Conservation (phyloP, 2,113 vertebrate genomes). For the Camelus dromedarius region DNA sequence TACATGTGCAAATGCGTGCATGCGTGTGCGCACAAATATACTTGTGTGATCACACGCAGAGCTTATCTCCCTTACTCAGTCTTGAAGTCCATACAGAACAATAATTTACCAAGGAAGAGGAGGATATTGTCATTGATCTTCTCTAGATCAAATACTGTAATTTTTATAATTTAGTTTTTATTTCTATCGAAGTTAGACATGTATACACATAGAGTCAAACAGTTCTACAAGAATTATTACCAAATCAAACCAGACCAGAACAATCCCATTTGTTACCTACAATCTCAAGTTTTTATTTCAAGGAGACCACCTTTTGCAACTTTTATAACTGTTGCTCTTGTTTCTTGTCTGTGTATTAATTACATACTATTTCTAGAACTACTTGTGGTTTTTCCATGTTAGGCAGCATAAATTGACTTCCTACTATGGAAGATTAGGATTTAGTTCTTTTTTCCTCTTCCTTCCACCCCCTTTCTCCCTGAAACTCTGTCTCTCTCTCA, state of each 20-base stretch:
- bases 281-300: background rate
- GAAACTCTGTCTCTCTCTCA: background rate
- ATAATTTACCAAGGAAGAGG: background rate
- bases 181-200: conserved; percentile 3
- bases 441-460: background rate
- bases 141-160: background rate
- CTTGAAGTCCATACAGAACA: background rate
- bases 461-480: background rate
- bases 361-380: background rate
- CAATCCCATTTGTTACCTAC: background rate
- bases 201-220: background rate
- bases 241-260: background rate
- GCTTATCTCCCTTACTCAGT: background rate
- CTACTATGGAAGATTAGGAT: background rate
- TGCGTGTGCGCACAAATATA: background rate
- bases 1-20: background rate
- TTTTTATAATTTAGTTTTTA: background rate
- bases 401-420: background rate
- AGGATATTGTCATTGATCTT: background rate
- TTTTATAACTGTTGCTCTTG: background rate
- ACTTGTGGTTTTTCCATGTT: background rate
- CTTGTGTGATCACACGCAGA: background rate
- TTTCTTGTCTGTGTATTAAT: background rate
- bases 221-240: background rate
- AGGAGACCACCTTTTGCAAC: background rate